phyloP scores from a whole-genome alignment of 2,888 invertebrate species.

The Caenorhabditis imperialis region DNA sequence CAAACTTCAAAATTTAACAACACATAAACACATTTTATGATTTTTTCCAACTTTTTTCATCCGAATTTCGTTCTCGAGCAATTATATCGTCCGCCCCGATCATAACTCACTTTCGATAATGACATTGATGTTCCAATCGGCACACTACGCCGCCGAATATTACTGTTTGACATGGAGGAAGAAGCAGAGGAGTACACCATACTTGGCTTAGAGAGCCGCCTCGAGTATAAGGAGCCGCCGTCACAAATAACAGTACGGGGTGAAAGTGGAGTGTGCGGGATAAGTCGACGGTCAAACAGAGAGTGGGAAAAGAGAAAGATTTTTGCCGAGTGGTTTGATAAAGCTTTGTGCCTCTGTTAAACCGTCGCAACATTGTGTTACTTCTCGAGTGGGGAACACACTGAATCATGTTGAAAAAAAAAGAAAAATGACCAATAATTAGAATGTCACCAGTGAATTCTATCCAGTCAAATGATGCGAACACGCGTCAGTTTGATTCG shows the following conservation, averaged over 20 bases:
- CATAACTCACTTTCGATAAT: conserved; percentile 38
- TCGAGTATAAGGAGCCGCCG: background rate
- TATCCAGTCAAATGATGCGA: conserved; percentile 25
- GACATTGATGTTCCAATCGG: conserved; percentile 18
- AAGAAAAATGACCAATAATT: too few species aligned
- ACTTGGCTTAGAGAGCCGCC: conserved; percentile 8
- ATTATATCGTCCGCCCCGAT: too few species aligned
- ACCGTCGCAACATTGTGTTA: too few species aligned
- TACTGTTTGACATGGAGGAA: conserved; percentile 33
- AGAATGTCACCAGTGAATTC: too few species aligned
- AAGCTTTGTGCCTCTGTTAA: too few species aligned
- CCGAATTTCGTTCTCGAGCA: too few species aligned
- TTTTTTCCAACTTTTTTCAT: background rate
- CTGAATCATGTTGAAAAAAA: too few species aligned
- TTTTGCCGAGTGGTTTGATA: conserved; percentile 3
- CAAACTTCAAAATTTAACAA: too few species aligned
- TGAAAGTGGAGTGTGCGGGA: conserved; percentile 4
- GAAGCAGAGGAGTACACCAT: conserved; percentile 43
- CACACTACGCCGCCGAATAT: conserved; percentile 32
- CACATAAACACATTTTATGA: background rate
- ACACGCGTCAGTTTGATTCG: conserved; percentile 36
- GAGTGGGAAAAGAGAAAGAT: conserved; percentile 18
- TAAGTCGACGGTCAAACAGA: conserved; percentile 46
- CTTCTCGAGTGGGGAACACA: too few species aligned
- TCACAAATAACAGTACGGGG: conserved; percentile 25